A percentile compares a stretch with the other conserved stretches of the same genome.
phyloP scores from a whole-genome alignment of 2,888 invertebrate genomes.

The Leptopilina syphax region DNA sequence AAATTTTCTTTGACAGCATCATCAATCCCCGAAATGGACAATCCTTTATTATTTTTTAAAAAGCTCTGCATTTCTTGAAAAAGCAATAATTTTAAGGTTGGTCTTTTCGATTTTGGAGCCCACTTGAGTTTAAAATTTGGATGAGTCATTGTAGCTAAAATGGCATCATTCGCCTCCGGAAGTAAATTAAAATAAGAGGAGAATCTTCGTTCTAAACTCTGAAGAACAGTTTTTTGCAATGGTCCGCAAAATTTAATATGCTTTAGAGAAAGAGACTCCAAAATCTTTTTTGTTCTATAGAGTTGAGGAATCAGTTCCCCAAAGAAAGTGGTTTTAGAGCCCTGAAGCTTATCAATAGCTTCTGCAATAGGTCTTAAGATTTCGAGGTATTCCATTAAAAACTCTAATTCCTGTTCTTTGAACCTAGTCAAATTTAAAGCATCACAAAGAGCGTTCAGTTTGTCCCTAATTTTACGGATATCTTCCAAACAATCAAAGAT shows the following conservation, averaged over 20 bases:
- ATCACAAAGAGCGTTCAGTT: not conserved
- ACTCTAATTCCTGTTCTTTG: slow-evolving; percentile 21
- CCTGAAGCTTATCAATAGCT: slow-evolving; percentile 30
- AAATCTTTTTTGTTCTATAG: not conserved
- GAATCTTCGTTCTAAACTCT: slow-evolving; percentile 12
- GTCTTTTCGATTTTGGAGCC: not conserved
- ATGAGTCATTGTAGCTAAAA: slow-evolving; percentile 23
- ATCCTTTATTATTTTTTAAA: slow-evolving; percentile 8
- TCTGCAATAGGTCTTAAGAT: slow-evolving; percentile 12
- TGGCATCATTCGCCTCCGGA: slow-evolving; percentile 13
- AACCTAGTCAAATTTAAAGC: slow-evolving; percentile 1
- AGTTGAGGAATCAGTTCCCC: slow-evolving; percentile 23
- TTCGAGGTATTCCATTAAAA: slow-evolving; percentile 25
- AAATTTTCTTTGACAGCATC: not conserved
- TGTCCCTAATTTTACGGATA: not conserved
- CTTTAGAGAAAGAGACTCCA: slow-evolving; percentile 1
- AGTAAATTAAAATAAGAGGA: slow-evolving; percentile 3
- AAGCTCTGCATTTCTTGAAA: slow-evolving; percentile 3
- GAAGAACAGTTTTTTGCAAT: not conserved
- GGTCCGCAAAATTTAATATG: slow-evolving; percentile 4
- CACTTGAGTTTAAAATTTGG: slow-evolving; percentile 21
- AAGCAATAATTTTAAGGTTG: not conserved
- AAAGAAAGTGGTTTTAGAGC: slow-evolving; percentile 13
- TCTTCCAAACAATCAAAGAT: slow-evolving; percentile 13
- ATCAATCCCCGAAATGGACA: not conserved